These are phyloP conservation scores for Drosophila simulans DNA, from an alignment of 1,140 invertebrate species.

Conservation along the genomic window DNA sequence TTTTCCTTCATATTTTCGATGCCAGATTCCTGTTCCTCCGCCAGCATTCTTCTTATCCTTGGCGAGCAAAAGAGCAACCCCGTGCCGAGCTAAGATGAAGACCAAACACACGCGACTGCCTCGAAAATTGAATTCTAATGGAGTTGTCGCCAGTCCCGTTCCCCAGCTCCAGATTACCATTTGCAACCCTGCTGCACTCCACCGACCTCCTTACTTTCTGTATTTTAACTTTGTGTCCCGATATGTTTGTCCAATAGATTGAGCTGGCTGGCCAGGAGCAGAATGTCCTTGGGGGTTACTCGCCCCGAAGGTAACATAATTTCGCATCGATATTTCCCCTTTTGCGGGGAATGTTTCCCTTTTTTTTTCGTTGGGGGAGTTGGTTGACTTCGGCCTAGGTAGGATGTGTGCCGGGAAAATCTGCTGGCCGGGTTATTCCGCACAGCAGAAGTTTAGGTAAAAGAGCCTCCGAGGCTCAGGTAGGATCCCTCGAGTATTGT, in stretches of 20 bases:
- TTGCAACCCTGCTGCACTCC: neutral
- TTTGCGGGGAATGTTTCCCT: neutral
- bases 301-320: neutral
- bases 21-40: neutral
- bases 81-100: conserved; percentile 60
- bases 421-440: neutral
- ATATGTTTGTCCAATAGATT: conserved; percentile 50
- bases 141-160: conserved; percentile 25
- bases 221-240: conserved; percentile 33
- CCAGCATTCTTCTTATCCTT: conserved; percentile 12
- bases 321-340: conserved; percentile 15
- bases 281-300: conserved; percentile 26
- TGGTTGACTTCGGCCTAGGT: conserved; percentile 1
- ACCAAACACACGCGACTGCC: conserved; percentile 71
- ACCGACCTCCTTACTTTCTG: neutral
- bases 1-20: neutral
- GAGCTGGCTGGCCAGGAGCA: conserved; percentile 2
- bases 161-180: neutral
- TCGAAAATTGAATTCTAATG: conserved; percentile 74
- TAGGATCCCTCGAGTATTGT: neutral
- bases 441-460: conserved; percentile 7
- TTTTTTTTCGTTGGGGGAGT: neutral
- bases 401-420: neutral
- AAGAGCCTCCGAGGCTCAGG: neutral
- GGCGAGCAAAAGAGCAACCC: conserved; percentile 57